Base-by-base conservation (phyloP, 35 echinoderm and acorn worm genomes). In the Ophiothrix spiculata region DNA sequence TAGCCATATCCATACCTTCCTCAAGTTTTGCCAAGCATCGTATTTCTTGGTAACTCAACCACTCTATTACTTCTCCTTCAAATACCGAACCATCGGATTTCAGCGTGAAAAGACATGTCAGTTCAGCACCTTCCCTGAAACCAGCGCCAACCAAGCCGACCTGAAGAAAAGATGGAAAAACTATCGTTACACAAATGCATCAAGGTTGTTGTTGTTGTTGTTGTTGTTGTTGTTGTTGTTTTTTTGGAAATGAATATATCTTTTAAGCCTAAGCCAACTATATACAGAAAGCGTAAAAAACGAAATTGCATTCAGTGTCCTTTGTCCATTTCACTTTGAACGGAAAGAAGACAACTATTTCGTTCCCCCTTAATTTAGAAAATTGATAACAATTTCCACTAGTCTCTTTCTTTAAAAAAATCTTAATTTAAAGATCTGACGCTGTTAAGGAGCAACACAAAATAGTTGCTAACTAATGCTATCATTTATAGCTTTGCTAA, bases 141-240 rank as follows among this genome's bases (percentile, higher is more conserved):
- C 94, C 94, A 29, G 94, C 94, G 29, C 90, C 94, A 23, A 77
- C 54, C 34, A 97, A 76, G n/a, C 35, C 40, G 36, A 93, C 39
- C 91, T 93, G 80, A 40, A 63, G 63, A 34, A 74, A 85, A 35
- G 41, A 82, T 49, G 19, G 42, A 49, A 49, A n/a, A n/a, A n/a
- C n/a, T n/a, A n/a, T n/a, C n/a, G n/a, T n/a, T n/a, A n/a, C n/a
- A n/a, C n/a, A n/a, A n/a, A n/a, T n/a, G n/a, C n/a, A n/a, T n/a
- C n/a, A n/a, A n/a, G n/a, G n/a, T n/a, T n/a, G n/a, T n/a, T n/a
- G n/a, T n/a, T n/a, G n/a, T n/a, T n/a, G n/a, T n/a, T n/a, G n/a
- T n/a, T n/a, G n/a, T n/a, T n/a, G n/a, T n/a, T n/a, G n/a, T n/a
- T n/a, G n/a, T n/a, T n/a, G n/a, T 49, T 39, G 45, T 28, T 32